A percentile compares a stretch with the other conserved stretches of the same genome.
These are phyloP conservation scores for Parasteatoda tepidariorum DNA, from an alignment of 1,140 invertebrate species.

Conservation along the genomic window DNA sequence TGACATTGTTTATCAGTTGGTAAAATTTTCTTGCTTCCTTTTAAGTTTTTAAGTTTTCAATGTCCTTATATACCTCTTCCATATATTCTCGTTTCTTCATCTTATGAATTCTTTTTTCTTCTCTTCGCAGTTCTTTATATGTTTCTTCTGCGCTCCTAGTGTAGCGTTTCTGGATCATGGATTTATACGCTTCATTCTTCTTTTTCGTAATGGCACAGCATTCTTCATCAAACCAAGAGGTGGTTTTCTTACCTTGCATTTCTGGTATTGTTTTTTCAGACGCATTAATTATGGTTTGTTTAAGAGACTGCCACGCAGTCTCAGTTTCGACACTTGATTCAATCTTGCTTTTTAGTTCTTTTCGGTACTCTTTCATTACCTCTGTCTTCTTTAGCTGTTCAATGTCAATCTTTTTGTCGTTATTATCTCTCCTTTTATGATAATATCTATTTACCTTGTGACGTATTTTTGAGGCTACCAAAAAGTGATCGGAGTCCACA, in stretches of 20 bases:
- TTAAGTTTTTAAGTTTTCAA: constrained; percentile 6
- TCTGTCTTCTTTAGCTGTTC: background rate
- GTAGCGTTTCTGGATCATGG: constrained; percentile 20
- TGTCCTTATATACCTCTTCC: constrained; percentile 1
- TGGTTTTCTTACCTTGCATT: constrained; percentile 21
- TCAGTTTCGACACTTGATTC: background rate
- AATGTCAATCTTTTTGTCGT: background rate
- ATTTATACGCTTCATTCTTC: constrained; percentile 17
- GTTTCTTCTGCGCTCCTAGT: constrained; percentile 12
- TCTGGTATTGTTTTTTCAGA: constrained; percentile 11
- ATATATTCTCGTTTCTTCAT: constrained; percentile 2
- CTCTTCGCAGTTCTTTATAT: constrained; percentile 20
- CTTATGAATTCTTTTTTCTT: constrained; percentile 13
- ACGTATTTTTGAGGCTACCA: background rate
- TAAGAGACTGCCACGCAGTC: background rate
- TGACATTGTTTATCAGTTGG: constrained; percentile 21
- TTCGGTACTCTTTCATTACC: background rate
- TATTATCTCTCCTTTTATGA: background rate
- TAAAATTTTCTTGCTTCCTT: constrained; percentile 27
- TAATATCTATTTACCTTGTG: background rate
- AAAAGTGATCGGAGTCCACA: background rate
- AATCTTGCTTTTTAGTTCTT: background rate
- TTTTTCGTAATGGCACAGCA: constrained; percentile 17
- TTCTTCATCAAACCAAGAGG: constrained; percentile 14
- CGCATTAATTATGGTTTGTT: background rate